Evolutionary conservation across 2,888 invertebrate species (phyloP).

Genomic region (Pseudococcus jackbeardsleyi): DNA sequence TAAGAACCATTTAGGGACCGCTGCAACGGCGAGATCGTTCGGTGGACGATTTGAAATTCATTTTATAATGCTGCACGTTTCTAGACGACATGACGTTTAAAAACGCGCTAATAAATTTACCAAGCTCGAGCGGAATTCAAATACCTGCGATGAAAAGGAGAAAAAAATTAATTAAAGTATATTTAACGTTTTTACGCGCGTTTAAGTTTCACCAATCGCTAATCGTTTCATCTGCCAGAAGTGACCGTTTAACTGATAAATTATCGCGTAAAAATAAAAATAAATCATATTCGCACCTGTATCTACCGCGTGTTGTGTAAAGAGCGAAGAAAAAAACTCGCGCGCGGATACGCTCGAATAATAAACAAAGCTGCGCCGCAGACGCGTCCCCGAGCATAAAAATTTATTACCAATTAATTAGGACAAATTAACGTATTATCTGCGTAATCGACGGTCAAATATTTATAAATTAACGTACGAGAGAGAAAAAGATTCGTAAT

Average conservation of each 20-base stretch:
- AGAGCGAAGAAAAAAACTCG: background rate
- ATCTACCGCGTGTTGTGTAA: background rate
- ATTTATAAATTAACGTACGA: constrained; percentile 41
- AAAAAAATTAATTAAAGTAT: constrained; percentile 13
- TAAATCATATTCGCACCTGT: constrained; percentile 53
- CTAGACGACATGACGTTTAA: background rate
- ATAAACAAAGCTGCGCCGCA: background rate
- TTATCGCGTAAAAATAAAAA: constrained; percentile 41
- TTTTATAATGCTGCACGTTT: background rate
- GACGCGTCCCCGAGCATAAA: background rate
- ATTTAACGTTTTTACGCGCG: background rate
- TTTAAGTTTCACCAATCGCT: constrained; percentile 5
- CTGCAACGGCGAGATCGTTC: background rate
- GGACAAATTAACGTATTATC: constrained; percentile 48
- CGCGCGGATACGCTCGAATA: constrained; percentile 1
- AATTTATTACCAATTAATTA: constrained; percentile 50
- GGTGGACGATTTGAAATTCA: constrained; percentile 16
- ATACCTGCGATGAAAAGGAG: background rate
- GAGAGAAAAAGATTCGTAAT: constrained; percentile 12
- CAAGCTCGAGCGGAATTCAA: constrained; percentile 15
- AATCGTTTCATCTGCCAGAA: constrained; percentile 41
- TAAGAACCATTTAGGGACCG: constrained; percentile 17
- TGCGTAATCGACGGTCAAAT: constrained; percentile 45
- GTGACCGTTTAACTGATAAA: constrained; percentile 28
- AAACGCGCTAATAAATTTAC: constrained; percentile 10